phyloP scores from a whole-genome alignment of 2,797 vertebrate species.

The Cetoscarus ocellatus region DNA sequence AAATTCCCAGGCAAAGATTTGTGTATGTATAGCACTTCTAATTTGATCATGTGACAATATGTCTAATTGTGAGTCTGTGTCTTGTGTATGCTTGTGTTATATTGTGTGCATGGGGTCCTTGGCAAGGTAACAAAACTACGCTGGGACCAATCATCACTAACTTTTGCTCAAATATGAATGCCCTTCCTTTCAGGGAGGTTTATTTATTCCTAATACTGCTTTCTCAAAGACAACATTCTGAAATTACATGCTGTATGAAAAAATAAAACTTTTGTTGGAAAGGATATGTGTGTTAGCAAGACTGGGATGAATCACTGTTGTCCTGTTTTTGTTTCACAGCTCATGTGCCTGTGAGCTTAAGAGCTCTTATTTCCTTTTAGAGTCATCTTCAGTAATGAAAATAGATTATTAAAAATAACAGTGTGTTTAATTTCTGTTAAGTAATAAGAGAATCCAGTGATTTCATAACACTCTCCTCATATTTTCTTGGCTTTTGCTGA shows the following conservation, averaged over 20 bases:
- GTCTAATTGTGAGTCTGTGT: too few relatives aligned
- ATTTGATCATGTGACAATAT: too few relatives aligned
- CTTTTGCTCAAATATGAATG: constrained; percentile 21
- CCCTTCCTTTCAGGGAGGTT: neutral
- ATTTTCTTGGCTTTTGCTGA: constrained; percentile 14
- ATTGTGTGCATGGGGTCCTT: too few relatives aligned
- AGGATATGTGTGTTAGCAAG: too few relatives aligned
- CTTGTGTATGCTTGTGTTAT: too few relatives aligned
- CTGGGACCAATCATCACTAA: constrained; percentile 3
- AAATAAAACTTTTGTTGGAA: too few relatives aligned
- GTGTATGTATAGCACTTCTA: too few relatives aligned
- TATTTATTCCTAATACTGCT: neutral
- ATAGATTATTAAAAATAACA: neutral
- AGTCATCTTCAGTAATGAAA: neutral
- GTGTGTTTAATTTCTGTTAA: constrained; percentile 2
- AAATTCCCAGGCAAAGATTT: too few relatives aligned
- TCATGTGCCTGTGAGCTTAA: neutral
- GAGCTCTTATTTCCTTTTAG: neutral
- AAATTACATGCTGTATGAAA: neutral
- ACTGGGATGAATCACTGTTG: neutral
- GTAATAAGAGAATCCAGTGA: constrained; percentile 1
- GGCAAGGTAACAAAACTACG: too few relatives aligned
- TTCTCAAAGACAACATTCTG: constrained; percentile 3
- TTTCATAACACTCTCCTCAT: constrained; percentile 6
- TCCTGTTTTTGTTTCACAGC: neutral